Percentiles rank a stretch among this genome's conserved stretches.
phyloP scores from a whole-genome alignment of 2,888 invertebrate genomes.

The Hipparchia semele region DNA sequence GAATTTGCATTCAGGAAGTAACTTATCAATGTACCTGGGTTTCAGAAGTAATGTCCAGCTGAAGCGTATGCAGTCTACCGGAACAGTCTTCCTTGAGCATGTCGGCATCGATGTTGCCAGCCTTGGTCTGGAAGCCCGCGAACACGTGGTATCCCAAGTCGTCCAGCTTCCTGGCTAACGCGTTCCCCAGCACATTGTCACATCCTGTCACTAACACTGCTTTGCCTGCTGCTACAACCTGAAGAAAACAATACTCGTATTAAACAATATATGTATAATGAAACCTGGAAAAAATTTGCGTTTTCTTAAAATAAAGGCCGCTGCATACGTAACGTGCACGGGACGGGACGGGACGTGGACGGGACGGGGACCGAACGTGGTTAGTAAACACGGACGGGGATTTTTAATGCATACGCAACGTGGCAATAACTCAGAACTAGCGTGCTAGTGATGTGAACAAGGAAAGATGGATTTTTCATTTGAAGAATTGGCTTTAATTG shows the following conservation, averaged over 20 bases:
- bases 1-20: not conserved
- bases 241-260: not conserved
- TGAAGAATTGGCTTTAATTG: no score
- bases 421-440: no score
- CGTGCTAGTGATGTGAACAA: no score
- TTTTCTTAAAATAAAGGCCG: no score
- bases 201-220: constrained; percentile 93
- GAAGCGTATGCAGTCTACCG: constrained; percentile 87
- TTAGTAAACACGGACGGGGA: no score
- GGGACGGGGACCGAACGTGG: no score
- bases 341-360: no score
- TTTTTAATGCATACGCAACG: no score
- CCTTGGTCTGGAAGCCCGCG: constrained; percentile 89
- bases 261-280: no score
- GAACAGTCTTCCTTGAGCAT: constrained; percentile 91
- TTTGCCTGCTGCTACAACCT: constrained; percentile 93
- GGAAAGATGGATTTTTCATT: no score
- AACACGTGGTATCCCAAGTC: constrained; percentile 95
- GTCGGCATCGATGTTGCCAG: constrained; percentile 87
- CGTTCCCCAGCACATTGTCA: constrained; percentile 89
- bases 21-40: constrained; percentile 76
- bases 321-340: no score
- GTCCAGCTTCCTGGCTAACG: constrained; percentile 90
- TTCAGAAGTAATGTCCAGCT: constrained; percentile 92
- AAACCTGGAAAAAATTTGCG: no score